phyloP scores from a whole-genome alignment of 2,113 vertebrate species.

The Andinoacara biseriatus region DNA sequence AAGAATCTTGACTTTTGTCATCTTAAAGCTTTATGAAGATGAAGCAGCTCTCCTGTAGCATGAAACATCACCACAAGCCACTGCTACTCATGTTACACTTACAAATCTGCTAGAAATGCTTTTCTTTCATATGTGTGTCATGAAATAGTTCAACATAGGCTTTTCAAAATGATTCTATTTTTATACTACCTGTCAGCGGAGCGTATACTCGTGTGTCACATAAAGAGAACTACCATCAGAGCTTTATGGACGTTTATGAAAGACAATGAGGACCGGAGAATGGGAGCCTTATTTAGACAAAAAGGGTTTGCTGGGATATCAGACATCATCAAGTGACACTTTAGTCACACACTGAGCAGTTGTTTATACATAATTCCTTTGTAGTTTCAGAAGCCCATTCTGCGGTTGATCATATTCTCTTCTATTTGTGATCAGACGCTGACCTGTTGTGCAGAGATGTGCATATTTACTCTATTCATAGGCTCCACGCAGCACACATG shows the following conservation, averaged over 20 bases:
- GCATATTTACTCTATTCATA: constrained; percentile 78
- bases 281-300: constrained; percentile 72
- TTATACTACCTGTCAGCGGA: constrained; percentile 71
- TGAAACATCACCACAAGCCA: not conserved
- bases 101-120: constrained; percentile 46
- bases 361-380: constrained; percentile 77
- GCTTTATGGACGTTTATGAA: constrained; percentile 62
- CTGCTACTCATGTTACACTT: constrained; percentile 7
- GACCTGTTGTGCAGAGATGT: constrained; percentile 79
- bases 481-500: constrained; percentile 67
- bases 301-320: constrained; percentile 66
- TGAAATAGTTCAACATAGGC: constrained; percentile 42
- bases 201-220: constrained; percentile 68
- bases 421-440: constrained; percentile 67
- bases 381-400: constrained; percentile 67
- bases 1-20: not conserved
- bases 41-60: not conserved
- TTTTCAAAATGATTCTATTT: constrained; percentile 70
- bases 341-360: constrained; percentile 54
- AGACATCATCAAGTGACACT: constrained; percentile 67
- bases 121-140: constrained; percentile 49
- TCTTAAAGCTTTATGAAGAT: not conserved
- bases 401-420: constrained; percentile 67
- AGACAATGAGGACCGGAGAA: constrained; percentile 63
- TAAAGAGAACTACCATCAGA: constrained; percentile 65